phyloP scores from a whole-genome alignment of 2,113 vertebrate species.

The Neogale vison region DNA sequence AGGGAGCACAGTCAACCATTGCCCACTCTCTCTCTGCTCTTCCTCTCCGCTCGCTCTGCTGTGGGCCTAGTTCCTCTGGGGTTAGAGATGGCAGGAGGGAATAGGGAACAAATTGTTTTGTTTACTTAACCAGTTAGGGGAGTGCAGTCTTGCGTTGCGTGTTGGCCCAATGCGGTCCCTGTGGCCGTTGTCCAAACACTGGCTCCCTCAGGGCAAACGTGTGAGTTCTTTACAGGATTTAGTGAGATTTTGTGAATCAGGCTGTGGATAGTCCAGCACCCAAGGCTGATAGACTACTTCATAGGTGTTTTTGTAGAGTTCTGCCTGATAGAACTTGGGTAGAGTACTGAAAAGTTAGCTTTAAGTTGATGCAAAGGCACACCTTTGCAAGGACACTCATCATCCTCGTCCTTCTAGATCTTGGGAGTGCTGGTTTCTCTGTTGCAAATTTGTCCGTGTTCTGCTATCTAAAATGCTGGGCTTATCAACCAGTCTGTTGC shows the following conservation, averaged over 20 bases:
- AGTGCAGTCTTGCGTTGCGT: neutral
- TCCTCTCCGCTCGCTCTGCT: rapidly evolving
- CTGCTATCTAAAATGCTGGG: neutral
- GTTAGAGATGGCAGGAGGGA: neutral
- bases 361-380: neutral
- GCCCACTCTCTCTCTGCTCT: rapidly evolving
- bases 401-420: neutral
- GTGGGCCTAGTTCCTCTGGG: neutral
- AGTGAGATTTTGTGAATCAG: neutral
- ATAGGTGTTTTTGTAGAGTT: neutral
- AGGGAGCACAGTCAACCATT: rapidly evolving
- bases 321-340: neutral
- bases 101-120: neutral
- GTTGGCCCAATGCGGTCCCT: neutral
- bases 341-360: neutral
- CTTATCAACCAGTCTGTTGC: neutral
- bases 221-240: neutral
- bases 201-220: neutral
- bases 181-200: neutral
- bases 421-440: neutral
- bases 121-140: neutral
- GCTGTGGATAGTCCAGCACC: too few relatives aligned
- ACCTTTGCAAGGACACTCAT: neutral
- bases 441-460: neutral
- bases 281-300: neutral